phyloP scores from a whole-genome alignment of 2,113 vertebrate species.

The Upupa epops region DNA sequence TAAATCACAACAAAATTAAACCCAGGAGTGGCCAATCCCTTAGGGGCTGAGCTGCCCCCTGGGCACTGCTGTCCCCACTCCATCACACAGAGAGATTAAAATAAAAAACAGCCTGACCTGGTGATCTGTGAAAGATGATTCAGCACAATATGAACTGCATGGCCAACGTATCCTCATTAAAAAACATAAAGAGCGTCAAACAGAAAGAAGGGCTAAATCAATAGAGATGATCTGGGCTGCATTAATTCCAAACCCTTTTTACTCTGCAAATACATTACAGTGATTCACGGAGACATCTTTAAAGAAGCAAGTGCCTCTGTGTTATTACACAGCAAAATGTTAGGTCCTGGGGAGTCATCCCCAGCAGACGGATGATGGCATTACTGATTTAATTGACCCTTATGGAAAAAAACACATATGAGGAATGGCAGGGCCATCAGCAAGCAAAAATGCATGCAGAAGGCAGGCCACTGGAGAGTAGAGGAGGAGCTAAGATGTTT shows the following conservation, averaged over 20 bases:
- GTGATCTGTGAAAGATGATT: not conserved
- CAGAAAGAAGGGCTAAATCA: not conserved
- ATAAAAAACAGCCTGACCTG: not conserved
- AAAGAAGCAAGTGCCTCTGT: not conserved
- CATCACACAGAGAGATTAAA: not conserved
- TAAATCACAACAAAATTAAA: slow-evolving; percentile 10
- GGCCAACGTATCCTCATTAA: rapidly evolving
- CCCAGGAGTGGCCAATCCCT: not conserved
- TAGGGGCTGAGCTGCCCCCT: not conserved
- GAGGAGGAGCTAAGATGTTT: not conserved
- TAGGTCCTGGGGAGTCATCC: not conserved
- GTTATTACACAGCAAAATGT: not conserved
- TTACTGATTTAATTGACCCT: slow-evolving; percentile 33
- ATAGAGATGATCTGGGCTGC: not conserved
- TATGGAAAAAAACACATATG: rapidly evolving
- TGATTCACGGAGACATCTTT: not conserved
- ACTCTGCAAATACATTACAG: not conserved
- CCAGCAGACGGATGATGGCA: not conserved
- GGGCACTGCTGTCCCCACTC: not conserved
- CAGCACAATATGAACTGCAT: not conserved
- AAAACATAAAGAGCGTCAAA: not conserved
- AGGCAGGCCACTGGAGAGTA: not conserved
- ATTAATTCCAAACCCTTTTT: slow-evolving; percentile 15
- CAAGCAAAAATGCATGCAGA: not conserved
- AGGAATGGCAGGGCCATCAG: not conserved